phyloP scores from a whole-genome alignment of 1,140 invertebrate genomes.

The Drosophila novamexicana region DNA sequence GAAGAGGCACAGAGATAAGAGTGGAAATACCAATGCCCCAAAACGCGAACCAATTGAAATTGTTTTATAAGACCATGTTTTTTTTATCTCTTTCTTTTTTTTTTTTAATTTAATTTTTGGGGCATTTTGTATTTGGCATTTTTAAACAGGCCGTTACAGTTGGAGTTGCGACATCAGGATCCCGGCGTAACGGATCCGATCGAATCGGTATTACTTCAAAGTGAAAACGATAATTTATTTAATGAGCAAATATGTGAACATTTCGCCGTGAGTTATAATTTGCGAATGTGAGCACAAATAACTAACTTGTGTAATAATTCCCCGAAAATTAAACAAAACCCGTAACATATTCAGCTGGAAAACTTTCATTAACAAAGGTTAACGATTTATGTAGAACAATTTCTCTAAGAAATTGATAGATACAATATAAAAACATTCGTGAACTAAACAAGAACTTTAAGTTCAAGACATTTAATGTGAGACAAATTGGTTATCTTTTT shows the following conservation, averaged over 20 bases:
- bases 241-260: constrained; percentile 45
- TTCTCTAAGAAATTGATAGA: too few relatives aligned
- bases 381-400: too few relatives aligned
- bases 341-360: too few relatives aligned
- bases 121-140: constrained; percentile 56
- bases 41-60: constrained; percentile 70
- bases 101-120: constrained; percentile 35
- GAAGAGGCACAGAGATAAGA: not conserved
- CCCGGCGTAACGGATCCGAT: constrained; percentile 18
- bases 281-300: constrained; percentile 4
- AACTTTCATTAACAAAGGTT: too few relatives aligned
- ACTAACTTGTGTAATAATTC: not conserved
- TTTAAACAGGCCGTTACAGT: constrained; percentile 25
- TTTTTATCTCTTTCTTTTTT: constrained; percentile 22
- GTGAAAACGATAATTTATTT: constrained; percentile 37
- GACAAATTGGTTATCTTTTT: too few relatives aligned
- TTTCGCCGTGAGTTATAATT: constrained; percentile 11
- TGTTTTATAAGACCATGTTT: constrained; percentile 54
- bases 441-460: too few relatives aligned
- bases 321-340: too few relatives aligned
- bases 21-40: constrained; percentile 45
- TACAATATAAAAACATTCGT: too few relatives aligned
- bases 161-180: constrained; percentile 20
- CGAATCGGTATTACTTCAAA: constrained; percentile 42
- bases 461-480: too few relatives aligned